Conservation (phyloP, 2,113 vertebrate genomes). For the Varanus salvator region DNA sequence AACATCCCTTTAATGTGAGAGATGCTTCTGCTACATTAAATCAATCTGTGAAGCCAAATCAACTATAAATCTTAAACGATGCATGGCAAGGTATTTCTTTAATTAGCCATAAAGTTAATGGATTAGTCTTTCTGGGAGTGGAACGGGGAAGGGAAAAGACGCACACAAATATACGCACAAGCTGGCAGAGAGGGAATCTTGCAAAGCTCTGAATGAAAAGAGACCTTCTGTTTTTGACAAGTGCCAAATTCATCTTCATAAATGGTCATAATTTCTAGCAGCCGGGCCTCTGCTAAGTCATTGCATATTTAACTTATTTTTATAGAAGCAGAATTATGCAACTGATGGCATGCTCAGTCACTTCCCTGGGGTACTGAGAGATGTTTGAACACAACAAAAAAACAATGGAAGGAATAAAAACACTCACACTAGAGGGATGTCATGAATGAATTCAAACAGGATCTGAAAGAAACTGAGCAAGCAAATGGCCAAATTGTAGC, state of each 20-base stretch:
- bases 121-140: slow-evolving; percentile 52
- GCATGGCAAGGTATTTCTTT: slow-evolving; percentile 38
- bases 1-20: not conserved
- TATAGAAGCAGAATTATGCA: slow-evolving; percentile 11
- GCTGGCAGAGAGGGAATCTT: slow-evolving; percentile 5
- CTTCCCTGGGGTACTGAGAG: not conserved
- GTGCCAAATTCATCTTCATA: slow-evolving; percentile 59
- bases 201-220: slow-evolving; percentile 47
- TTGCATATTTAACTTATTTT: slow-evolving; percentile 7
- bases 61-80: slow-evolving; percentile 15
- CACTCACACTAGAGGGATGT: not conserved
- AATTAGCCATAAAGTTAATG: slow-evolving; percentile 62
- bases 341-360: not conserved
- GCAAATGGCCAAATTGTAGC: no score
- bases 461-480: not conserved
- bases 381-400: not conserved
- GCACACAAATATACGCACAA: not conserved
- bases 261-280: slow-evolving; percentile 59
- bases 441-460: not conserved
- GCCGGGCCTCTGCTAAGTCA: slow-evolving; percentile 51
- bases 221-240: slow-evolving; percentile 40
- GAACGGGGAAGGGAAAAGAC: slow-evolving; percentile 18
- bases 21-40: not conserved
- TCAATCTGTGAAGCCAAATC: not conserved
- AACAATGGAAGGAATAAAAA: not conserved